These are phyloP conservation scores for Acipenser transmontanus DNA, from an alignment of 2,797 vertebrate genomes.

Conservation along the genomic window DNA sequence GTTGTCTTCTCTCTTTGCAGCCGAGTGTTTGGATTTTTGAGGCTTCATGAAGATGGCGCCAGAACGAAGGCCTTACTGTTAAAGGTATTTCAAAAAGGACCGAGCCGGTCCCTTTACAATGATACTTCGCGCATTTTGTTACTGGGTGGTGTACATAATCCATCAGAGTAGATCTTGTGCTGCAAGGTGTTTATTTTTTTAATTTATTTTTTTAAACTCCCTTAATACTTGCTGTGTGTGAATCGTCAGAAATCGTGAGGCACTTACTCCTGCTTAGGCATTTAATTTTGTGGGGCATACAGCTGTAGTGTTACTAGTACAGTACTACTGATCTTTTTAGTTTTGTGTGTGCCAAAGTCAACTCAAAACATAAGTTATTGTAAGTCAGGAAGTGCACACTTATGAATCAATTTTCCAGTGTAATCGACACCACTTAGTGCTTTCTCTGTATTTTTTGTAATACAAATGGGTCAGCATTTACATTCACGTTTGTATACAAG, in stretches of 20 bases:
- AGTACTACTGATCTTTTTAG: not conserved
- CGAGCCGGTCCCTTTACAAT: conserved; percentile 29
- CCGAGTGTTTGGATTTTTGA: conserved; percentile 89
- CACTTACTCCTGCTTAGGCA: not conserved
- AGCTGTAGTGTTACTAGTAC: not conserved
- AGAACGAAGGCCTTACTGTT: conserved; percentile 95
- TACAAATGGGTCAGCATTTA: too few relatives aligned
- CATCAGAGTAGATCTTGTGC: not conserved
- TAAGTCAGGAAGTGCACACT: too few relatives aligned
- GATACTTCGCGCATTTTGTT: conserved; percentile 18
- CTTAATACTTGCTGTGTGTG: too few relatives aligned
- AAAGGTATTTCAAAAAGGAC: conserved; percentile 73
- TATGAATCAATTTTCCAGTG: too few relatives aligned
- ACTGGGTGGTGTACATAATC: conserved; percentile 6
- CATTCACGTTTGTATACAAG: too few relatives aligned
- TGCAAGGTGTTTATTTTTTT: not conserved
- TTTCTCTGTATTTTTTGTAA: too few relatives aligned
- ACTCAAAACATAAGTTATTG: too few relatives aligned
- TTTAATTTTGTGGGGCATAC: not conserved
- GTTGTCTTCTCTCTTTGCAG: conserved; percentile 71
- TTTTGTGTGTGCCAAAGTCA: not conserved
- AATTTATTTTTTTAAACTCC: too few relatives aligned
- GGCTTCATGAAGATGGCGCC: conserved; percentile 99
- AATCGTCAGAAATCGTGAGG: too few relatives aligned
- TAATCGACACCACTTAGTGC: too few relatives aligned